phyloP scores from a whole-genome alignment of 30 jellyfish, hydroid and myxozoan genomes.

The Sanderia malayensis region DNA sequence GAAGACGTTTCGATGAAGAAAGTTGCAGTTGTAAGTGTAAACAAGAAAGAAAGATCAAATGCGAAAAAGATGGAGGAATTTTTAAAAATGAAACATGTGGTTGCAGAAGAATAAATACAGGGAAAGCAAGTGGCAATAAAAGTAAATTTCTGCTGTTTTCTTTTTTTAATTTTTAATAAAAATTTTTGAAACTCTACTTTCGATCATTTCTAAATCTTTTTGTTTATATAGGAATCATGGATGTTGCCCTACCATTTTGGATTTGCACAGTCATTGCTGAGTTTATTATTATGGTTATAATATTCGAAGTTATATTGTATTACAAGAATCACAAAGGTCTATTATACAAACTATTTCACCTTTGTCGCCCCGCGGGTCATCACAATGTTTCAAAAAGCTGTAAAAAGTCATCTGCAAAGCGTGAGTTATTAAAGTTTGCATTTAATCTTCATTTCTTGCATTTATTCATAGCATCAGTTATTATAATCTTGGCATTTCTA shows the following conservation, averaged over 20 bases:
- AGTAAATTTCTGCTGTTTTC: too few relatives aligned
- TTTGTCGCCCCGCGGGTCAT: too few relatives aligned
- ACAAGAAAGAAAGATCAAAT: background rate
- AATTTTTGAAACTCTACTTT: too few relatives aligned
- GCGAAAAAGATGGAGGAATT: conserved; percentile 13
- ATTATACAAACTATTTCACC: background rate
- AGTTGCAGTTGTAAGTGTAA: conserved; percentile 32
- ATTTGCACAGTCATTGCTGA: conserved; percentile 38
- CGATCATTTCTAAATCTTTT: too few relatives aligned
- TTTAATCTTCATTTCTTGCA: too few relatives aligned
- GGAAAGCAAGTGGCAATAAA: too few relatives aligned
- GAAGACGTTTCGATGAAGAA: conserved; percentile 24
- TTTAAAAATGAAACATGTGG: conserved; percentile 20
- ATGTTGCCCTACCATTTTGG: conserved; percentile 18
- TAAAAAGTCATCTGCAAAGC: too few relatives aligned
- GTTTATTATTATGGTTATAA: conserved; percentile 14
- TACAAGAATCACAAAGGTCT: conserved; percentile 40
- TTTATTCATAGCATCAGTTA: too few relatives aligned
- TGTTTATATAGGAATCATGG: background rate
- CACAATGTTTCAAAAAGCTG: too few relatives aligned
- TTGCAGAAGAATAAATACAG: conserved; percentile 7
- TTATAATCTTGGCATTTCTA: too few relatives aligned
- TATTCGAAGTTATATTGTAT: conserved; percentile 19
- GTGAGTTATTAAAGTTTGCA: too few relatives aligned
- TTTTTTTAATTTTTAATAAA: too few relatives aligned